phyloP scores from a whole-genome alignment of 1,140 invertebrate species.

The Heliconius eleuchia region DNA sequence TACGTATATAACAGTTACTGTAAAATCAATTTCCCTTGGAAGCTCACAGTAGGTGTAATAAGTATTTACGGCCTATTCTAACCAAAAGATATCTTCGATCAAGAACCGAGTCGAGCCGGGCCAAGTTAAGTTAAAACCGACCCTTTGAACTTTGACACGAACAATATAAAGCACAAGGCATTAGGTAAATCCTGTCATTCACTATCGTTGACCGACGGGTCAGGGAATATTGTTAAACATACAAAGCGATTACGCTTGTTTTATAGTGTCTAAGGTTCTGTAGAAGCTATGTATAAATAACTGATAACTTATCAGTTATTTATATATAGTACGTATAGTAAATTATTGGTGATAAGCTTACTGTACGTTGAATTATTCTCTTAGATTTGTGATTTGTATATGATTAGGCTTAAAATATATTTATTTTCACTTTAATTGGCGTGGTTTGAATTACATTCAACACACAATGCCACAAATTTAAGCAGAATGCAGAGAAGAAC shows the following conservation, averaged over 20 bases:
- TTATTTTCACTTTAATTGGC: not conserved
- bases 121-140: conserved; percentile 37
- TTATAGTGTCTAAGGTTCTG: not conserved
- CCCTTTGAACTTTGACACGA: conserved; percentile 41
- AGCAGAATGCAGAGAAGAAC: too few species aligned
- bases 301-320: too few species aligned
- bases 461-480: too few species aligned
- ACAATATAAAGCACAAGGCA: conserved; percentile 33
- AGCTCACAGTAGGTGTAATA: conserved; percentile 14
- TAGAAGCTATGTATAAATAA: not conserved
- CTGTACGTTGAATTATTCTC: not conserved
- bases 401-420: not conserved
- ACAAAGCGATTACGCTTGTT: not conserved
- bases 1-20: not conserved
- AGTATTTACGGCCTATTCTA: conserved; percentile 27
- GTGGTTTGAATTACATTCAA: not conserved
- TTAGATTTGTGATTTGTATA: not conserved
- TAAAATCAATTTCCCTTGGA: conserved; percentile 11
- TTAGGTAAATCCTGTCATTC: conserved; percentile 35
- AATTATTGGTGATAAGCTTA: not conserved
- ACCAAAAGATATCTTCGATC: conserved; percentile 36
- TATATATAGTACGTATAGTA: too few species aligned
- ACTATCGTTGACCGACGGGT: conserved; percentile 58
- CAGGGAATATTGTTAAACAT: conserved; percentile 34
- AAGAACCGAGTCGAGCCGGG: conserved; percentile 3